Percentiles rank a stretch among this genome's conserved stretches.
Conservation (phyloP, 2,888 invertebrate genomes). For the Sisyra nigra region DNA sequence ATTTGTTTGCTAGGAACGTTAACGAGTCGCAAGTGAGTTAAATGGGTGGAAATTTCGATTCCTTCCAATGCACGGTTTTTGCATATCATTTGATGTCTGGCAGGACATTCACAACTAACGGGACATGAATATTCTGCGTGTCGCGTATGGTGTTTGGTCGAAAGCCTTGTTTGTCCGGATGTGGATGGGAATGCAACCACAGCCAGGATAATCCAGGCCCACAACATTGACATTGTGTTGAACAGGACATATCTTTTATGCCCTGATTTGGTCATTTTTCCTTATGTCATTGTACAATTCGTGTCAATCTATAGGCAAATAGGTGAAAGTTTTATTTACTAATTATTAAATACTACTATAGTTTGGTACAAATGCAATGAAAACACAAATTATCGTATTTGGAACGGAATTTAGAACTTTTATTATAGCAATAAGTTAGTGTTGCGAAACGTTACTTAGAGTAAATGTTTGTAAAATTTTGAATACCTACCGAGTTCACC, state of each 20-base stretch:
- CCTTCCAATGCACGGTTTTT: conserved; percentile 16
- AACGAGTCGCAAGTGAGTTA: conserved; percentile 35
- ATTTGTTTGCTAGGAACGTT: conserved; percentile 30
- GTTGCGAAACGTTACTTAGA: neutral
- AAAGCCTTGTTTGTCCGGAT: conserved; percentile 20
- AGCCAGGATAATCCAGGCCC: conserved; percentile 8
- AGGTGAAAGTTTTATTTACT: neutral
- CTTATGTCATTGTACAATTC: conserved; percentile 5
- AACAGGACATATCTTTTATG: conserved; percentile 9
- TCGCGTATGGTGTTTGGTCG: conserved; percentile 2
- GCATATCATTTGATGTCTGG: conserved; percentile 20
- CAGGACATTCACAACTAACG: conserved; percentile 24
- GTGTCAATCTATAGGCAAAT: neutral
- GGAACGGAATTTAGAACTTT: too few relatives aligned
- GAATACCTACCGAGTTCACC: neutral
- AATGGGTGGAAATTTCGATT: conserved; percentile 18
- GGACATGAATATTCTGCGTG: conserved; percentile 23
- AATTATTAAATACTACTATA: neutral
- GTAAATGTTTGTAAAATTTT: neutral
- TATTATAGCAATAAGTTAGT: neutral
- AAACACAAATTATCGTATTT: too few relatives aligned
- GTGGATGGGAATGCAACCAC: conserved; percentile 11
- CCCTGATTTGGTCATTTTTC: conserved; percentile 3
- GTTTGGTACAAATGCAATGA: too few relatives aligned
- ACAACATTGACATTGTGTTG: conserved; percentile 14